These are phyloP conservation scores for Euthynnus affinis DNA, from an alignment of 2,797 vertebrate species.

Conservation along the genomic window DNA sequence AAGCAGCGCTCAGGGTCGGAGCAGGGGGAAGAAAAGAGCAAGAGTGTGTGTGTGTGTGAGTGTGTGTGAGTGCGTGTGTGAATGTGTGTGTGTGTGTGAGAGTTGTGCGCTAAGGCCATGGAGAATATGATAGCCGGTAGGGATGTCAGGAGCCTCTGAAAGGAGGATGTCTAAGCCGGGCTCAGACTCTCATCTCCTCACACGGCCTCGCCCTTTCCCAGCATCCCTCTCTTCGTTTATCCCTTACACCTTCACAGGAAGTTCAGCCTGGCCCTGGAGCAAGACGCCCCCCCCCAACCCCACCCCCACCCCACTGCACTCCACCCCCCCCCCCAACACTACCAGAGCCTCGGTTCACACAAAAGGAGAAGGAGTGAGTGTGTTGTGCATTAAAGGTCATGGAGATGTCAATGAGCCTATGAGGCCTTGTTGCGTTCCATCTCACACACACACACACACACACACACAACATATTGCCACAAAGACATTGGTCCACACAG, in stretches of 20 bases:
- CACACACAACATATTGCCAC: background rate
- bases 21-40: slow-evolving; percentile 47
- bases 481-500: background rate
- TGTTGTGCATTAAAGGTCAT: slow-evolving; percentile 69
- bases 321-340: slow-evolving; percentile 33
- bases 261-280: slow-evolving; percentile 79
- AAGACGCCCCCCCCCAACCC: slow-evolving; percentile 3
- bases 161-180: slow-evolving; percentile 79
- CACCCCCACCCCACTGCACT: background rate
- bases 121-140: slow-evolving; percentile 76
- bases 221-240: slow-evolving; percentile 77
- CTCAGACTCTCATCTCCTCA: slow-evolving; percentile 85
- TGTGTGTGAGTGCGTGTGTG: slow-evolving; percentile 22
- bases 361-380: slow-evolving; percentile 52
- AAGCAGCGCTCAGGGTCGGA: slow-evolving; percentile 63
- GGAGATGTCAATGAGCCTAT: slow-evolving; percentile 56
- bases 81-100: slow-evolving; percentile 22
- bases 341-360: slow-evolving; percentile 53
- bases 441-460: too few relatives aligned
- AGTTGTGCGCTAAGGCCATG: slow-evolving; percentile 53
- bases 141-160: slow-evolving; percentile 75
- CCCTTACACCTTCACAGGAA: slow-evolving; percentile 85
- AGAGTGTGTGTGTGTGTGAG: slow-evolving; percentile 16
- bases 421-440: slow-evolving; percentile 13
- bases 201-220: slow-evolving; percentile 68